Conservation (phyloP, 2,888 invertebrate species). For the Protophormia terraenovae region DNA sequence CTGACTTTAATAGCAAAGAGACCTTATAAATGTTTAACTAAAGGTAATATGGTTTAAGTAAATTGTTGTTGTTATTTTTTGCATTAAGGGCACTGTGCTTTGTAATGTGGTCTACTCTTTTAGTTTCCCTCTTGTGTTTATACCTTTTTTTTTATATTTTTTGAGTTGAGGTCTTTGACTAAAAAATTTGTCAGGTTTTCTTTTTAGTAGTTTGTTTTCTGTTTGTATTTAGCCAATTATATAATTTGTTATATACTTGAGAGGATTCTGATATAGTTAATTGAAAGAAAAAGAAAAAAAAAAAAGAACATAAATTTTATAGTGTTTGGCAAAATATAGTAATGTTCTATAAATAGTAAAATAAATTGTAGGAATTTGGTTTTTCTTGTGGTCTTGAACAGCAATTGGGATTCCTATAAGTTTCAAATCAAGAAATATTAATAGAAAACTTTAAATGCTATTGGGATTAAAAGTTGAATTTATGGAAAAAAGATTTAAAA, state of each 20-base stretch:
- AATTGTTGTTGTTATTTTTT: slow-evolving; percentile 8
- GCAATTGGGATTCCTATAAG: too few relatives aligned
- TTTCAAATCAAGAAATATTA: too few relatives aligned
- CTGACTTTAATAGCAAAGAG: slow-evolving; percentile 5
- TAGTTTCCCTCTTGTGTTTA: neutral
- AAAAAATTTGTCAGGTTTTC: neutral
- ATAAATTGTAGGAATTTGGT: too few relatives aligned
- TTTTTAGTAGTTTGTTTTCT: neutral
- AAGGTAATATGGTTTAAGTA: slow-evolving; percentile 27
- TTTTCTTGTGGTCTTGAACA: too few relatives aligned
- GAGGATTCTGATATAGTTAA: neutral
- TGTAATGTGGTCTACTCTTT: neutral
- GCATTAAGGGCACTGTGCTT: neutral
- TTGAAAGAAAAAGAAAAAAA: neutral
- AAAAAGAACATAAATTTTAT: too few relatives aligned
- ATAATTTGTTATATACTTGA: slow-evolving; percentile 4
- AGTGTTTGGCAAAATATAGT: neutral
- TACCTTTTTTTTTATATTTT: neutral
- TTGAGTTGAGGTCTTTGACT: neutral
- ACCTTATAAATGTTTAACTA: slow-evolving; percentile 23
- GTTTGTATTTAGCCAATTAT: slow-evolving; percentile 27
- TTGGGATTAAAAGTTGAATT: too few relatives aligned
- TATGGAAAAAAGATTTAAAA: too few relatives aligned
- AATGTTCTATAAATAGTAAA: too few relatives aligned
- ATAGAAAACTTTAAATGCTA: too few relatives aligned